A percentile compares a stretch with the other conserved stretches of the same genome.
These are phyloP conservation scores for Agapetus fuscipes DNA, from an alignment of 2,888 invertebrate genomes.

Conservation along the genomic window DNA sequence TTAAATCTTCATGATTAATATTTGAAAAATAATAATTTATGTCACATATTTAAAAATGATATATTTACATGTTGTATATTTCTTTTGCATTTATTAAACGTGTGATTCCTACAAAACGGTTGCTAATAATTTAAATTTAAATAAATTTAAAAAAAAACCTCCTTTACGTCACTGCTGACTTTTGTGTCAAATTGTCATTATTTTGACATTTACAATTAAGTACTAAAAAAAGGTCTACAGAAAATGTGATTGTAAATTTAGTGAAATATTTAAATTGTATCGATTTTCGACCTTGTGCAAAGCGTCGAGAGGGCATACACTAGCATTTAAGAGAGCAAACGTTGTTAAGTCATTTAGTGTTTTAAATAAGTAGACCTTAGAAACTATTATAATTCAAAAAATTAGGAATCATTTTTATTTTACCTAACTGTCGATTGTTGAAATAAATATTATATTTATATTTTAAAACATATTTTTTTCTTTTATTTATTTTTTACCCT, in stretches of 20 bases:
- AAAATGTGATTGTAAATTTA: constrained; percentile 9
- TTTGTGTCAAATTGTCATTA: too few species aligned
- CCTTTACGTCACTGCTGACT: constrained; percentile 7
- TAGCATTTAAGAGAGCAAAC: constrained; percentile 5
- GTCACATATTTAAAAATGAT: too few species aligned
- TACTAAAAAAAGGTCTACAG: constrained; percentile 11
- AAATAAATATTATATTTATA: constrained; percentile 52
- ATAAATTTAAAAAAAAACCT: too few species aligned
- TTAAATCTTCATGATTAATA: too few species aligned
- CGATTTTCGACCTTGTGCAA: background rate
- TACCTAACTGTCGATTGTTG: constrained; percentile 44
- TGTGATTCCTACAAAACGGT: constrained; percentile 19
- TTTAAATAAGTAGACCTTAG: constrained; percentile 26
- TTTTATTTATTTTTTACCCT: constrained; percentile 36
- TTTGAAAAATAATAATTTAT: too few species aligned
- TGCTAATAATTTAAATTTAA: too few species aligned
- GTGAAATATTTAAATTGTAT: constrained; percentile 3
- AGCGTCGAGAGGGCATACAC: background rate
- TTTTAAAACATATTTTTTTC: constrained; percentile 41
- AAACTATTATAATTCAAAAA: constrained; percentile 45
- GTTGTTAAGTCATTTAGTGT: constrained; percentile 4
- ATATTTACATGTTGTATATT: background rate
- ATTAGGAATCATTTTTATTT: constrained; percentile 25
- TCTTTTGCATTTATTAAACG: constrained; percentile 1
- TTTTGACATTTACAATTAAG: background rate